Conservation (phyloP, 2,888 invertebrate genomes). For the Gortyna flavago region DNA sequence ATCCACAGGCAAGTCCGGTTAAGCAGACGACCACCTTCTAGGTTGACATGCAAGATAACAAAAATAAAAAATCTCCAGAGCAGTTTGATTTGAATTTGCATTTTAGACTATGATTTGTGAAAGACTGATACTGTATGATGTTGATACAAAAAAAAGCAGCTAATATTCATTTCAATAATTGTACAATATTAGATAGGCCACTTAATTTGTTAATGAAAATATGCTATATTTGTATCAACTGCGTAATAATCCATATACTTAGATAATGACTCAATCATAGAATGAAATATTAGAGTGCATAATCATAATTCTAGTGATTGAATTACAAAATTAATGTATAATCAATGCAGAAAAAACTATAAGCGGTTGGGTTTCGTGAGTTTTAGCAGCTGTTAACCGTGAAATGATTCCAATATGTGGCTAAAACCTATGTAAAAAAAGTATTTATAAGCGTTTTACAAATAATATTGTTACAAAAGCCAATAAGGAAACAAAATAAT, state of each 20-base stretch:
- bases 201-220: neutral
- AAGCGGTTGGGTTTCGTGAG: neutral
- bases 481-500: neutral
- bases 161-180: neutral
- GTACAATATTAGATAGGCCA: neutral
- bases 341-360: neutral
- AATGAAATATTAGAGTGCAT: neutral
- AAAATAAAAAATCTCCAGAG: neutral
- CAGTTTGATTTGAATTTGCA: neutral
- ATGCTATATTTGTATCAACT: neutral
- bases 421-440: neutral
- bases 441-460: neutral
- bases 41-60: neutral
- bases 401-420: neutral
- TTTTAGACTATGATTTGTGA: neutral
- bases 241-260: neutral
- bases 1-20: neutral
- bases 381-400: neutral
- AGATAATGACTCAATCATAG: neutral
- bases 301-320: neutral
- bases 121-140: neutral
- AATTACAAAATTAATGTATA: neutral
- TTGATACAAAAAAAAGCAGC: neutral
- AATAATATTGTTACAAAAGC: neutral
- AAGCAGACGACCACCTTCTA: neutral